Conservation (phyloP, 2,113 vertebrate genomes). For the Serilophus lunatus region DNA sequence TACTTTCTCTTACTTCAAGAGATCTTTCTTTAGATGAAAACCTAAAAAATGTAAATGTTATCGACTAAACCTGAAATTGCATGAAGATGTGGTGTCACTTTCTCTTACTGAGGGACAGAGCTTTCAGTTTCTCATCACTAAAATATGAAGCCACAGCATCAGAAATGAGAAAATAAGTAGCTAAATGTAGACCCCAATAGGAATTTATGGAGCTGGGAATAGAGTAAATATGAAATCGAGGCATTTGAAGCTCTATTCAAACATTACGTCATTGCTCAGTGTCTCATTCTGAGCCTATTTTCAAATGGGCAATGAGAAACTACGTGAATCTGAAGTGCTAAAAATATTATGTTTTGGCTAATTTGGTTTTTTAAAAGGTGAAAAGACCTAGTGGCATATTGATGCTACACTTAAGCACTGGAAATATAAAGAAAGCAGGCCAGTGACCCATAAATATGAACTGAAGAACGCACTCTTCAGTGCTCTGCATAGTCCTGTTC, state of each 20-base stretch:
- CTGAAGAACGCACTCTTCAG: background rate
- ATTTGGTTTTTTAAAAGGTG: background rate
- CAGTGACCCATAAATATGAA: background rate
- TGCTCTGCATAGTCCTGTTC: background rate
- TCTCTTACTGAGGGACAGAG: slow-evolving; percentile 13
- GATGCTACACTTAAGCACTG: background rate
- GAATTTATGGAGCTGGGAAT: slow-evolving; percentile 44
- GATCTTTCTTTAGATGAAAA: slow-evolving; percentile 31
- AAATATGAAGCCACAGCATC: slow-evolving; percentile 40
- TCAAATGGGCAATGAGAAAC: background rate
- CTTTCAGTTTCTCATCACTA: slow-evolving; percentile 36
- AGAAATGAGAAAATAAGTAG: slow-evolving; percentile 31
- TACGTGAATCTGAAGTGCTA: background rate
- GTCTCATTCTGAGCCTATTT: slow-evolving; percentile 19
- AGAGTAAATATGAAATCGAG: slow-evolving; percentile 26
- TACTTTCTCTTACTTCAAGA: slow-evolving; percentile 20
- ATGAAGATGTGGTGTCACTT: background rate
- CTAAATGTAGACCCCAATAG: slow-evolving; percentile 11
- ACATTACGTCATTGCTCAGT: background rate
- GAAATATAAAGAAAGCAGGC: background rate
- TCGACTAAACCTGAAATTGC: background rate
- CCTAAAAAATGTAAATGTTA: slow-evolving; percentile 22
- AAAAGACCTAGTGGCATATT: background rate
- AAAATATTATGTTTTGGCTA: background rate
- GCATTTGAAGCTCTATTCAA: background rate